phyloP scores from a whole-genome alignment of 2,113 vertebrate species.

The Cynocephalus volans region DNA sequence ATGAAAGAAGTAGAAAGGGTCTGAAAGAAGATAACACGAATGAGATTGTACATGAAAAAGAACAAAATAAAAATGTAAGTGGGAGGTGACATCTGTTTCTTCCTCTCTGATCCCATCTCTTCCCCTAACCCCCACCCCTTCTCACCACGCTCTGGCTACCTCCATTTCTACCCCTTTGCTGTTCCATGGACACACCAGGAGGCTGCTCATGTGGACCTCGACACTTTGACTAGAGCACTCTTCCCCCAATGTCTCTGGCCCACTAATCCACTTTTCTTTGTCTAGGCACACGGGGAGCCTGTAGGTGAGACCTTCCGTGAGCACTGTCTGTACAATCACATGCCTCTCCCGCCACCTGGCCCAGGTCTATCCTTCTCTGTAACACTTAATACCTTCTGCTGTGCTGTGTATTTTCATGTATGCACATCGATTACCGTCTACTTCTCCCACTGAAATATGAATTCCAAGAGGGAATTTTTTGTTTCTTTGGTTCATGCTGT shows the following conservation, averaged over 20 bases:
- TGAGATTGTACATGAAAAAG: not conserved
- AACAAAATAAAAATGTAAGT: not conserved
- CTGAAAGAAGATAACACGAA: not conserved
- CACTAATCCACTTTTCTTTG: not conserved
- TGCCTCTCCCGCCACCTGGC: not conserved
- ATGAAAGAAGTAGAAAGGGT: not conserved
- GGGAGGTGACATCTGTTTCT: not conserved
- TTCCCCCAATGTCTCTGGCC: accelerated
- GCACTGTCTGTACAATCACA: not conserved
- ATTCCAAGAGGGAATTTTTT: not conserved
- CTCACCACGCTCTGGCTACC: not conserved
- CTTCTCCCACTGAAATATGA: not conserved
- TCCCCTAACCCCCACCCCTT: not conserved
- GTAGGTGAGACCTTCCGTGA: not conserved
- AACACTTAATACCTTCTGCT: not conserved
- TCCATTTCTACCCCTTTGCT: too few relatives aligned
- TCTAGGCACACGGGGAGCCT: not conserved
- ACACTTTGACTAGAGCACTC: accelerated
- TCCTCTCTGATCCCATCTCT: not conserved
- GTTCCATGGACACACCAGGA: not conserved
- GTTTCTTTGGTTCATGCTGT: not conserved
- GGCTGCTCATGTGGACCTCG: not conserved
- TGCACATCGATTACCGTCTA: not conserved
- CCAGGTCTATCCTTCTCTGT: not conserved
- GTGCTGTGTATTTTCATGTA: not conserved